phyloP scores from a whole-genome alignment of 2,797 vertebrate species.

The Coregonus ussuriensis region DNA sequence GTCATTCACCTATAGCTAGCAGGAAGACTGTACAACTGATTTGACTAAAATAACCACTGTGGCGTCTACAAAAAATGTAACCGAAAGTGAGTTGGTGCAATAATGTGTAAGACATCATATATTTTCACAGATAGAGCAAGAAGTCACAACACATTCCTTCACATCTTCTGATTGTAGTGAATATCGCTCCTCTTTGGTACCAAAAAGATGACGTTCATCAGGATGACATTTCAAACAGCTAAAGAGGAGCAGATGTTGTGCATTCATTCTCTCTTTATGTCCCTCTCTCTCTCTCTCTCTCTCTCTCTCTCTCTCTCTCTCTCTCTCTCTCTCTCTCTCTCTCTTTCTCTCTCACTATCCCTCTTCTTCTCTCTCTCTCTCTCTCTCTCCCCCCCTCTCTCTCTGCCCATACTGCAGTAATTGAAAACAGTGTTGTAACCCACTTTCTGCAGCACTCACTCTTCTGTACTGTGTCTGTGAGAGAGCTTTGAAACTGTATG shows the following conservation, averaged over 20 bases:
- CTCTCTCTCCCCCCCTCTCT: constrained; percentile 5
- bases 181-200: neutral
- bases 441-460: constrained; percentile 11
- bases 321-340: constrained; percentile 19
- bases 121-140: no score
- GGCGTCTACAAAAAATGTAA: no score
- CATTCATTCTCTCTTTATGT: constrained; percentile 7
- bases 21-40: no score
- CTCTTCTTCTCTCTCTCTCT: neutral
- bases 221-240: constrained; percentile 40
- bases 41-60: no score
- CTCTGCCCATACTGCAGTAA: constrained; percentile 32
- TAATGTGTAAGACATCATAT: no score
- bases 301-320: constrained; percentile 11
- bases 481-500: neutral
- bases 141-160: no score
- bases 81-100: no score
- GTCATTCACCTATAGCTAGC: no score
- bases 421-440: constrained; percentile 45
- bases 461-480: constrained; percentile 6
- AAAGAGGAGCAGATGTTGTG: constrained; percentile 41
- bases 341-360: constrained; percentile 13
- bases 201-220: constrained; percentile 12
- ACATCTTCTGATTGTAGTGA: no score
- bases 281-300: constrained; percentile 7